Evolutionary conservation across 2,797 vertebrate species (phyloP).

Genomic region (Sorex maritimensis): DNA sequence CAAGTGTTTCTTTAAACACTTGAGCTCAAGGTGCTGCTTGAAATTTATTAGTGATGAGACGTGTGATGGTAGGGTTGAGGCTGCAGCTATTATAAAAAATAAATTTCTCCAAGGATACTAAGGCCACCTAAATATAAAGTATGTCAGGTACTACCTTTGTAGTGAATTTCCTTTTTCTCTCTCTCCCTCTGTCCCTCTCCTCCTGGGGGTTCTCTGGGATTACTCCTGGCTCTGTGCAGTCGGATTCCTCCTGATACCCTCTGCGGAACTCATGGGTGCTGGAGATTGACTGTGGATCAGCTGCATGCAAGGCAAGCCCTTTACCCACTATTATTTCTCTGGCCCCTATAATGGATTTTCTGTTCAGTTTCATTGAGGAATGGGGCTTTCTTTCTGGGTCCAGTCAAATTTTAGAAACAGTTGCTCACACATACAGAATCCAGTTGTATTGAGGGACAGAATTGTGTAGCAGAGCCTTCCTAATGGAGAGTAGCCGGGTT

Average conservation of each 20-base stretch:
- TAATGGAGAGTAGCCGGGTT: slow-evolving; percentile 68
- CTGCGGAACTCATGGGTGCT: too few relatives aligned
- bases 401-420: slow-evolving; percentile 45
- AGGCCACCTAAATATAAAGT: slow-evolving; percentile 51
- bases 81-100: not conserved
- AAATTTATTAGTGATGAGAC: slow-evolving; percentile 61
- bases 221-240: too few relatives aligned
- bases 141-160: slow-evolving; percentile 15
- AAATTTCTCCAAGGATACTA: slow-evolving; percentile 46
- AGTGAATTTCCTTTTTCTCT: too few relatives aligned
- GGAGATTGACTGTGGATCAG: too few relatives aligned
- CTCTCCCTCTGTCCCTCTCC: too few relatives aligned
- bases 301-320: too few relatives aligned
- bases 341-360: not conserved
- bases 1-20: slow-evolving; percentile 63
- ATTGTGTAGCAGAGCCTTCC: slow-evolving; percentile 62
- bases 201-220: too few relatives aligned
- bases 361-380: slow-evolving; percentile 15
- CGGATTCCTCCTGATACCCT: too few relatives aligned
- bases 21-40: slow-evolving; percentile 7
- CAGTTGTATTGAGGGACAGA: slow-evolving; percentile 75
- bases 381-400: slow-evolving; percentile 63
- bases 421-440: slow-evolving; percentile 75
- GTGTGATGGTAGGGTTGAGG: not conserved
- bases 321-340: too few relatives aligned